phyloP scores from a whole-genome alignment of 2,797 vertebrate species.

The Buphagus erythrorhynchus region DNA sequence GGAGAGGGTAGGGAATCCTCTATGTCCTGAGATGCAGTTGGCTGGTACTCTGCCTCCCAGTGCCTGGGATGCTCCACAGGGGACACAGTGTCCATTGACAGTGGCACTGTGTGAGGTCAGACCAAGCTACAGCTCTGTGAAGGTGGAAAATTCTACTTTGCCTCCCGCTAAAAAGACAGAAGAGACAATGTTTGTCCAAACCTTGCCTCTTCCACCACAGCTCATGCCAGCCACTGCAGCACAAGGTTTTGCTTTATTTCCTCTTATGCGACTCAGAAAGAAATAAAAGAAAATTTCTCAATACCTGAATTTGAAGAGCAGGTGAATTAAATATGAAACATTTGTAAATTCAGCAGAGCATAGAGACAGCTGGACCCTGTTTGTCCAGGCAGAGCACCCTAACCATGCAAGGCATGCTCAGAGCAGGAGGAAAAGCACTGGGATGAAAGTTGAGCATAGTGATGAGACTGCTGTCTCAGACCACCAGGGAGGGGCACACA shows the following conservation, averaged over 20 bases:
- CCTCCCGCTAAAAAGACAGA: neutral
- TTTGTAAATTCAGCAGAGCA: neutral
- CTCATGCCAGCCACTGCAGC: neutral
- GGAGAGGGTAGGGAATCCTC: neutral
- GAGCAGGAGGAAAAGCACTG: neutral
- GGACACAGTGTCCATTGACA: neutral
- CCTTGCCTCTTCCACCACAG: neutral
- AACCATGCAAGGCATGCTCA: neutral
- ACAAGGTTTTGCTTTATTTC: neutral
- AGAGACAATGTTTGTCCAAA: neutral
- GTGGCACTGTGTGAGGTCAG: neutral
- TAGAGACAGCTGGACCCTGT: neutral
- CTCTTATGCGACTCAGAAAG: accelerated
- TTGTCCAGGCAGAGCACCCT: neutral
- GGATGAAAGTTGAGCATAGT: neutral
- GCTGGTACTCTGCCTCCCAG: neutral
- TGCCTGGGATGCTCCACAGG: neutral
- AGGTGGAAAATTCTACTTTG: neutral
- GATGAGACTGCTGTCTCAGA: neutral
- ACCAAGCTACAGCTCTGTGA: neutral
- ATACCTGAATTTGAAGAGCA: neutral
- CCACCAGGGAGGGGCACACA: accelerated
- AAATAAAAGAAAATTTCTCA: neutral
- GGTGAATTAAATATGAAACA: neutral
- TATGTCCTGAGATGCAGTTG: neutral